A percentile compares a stretch with the other conserved stretches of the same genome.
Conservation (phyloP, 2,113 vertebrate species). For the Tychaedon coryphoeus region DNA sequence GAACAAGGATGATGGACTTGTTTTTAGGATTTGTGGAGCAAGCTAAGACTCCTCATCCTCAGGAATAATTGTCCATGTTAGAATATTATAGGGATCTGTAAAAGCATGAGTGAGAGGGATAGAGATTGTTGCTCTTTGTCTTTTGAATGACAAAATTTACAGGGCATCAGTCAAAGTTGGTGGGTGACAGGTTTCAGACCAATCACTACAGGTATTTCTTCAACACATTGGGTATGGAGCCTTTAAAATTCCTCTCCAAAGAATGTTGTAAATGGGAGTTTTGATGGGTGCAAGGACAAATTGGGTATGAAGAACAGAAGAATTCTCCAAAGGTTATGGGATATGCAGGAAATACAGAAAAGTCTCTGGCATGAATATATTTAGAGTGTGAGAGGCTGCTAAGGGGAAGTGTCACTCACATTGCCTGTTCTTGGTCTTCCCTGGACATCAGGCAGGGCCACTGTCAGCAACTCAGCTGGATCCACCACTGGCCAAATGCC, state of each 20-base stretch:
- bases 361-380: not conserved
- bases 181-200: not conserved
- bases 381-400: not conserved
- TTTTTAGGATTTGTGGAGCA: not conserved
- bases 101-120: not conserved
- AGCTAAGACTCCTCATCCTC: not conserved
- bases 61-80: not conserved
- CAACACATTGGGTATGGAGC: rapidly evolving
- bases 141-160: not conserved
- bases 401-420: not conserved
- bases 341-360: not conserved
- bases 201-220: not conserved
- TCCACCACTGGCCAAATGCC: not conserved
- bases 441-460: rapidly evolving
- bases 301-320: too few relatives aligned
- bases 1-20: not conserved
- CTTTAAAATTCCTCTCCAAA: not conserved
- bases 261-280: not conserved
- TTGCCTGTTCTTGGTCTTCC: not conserved
- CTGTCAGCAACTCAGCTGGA: not conserved
- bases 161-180: not conserved
- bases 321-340: not conserved
- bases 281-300: not conserved
- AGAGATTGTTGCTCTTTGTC: not conserved
- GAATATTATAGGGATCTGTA: not conserved